Evolutionary conservation across 2,888 invertebrate species (phyloP).

Genomic region (Ennomos quercinarius): DNA sequence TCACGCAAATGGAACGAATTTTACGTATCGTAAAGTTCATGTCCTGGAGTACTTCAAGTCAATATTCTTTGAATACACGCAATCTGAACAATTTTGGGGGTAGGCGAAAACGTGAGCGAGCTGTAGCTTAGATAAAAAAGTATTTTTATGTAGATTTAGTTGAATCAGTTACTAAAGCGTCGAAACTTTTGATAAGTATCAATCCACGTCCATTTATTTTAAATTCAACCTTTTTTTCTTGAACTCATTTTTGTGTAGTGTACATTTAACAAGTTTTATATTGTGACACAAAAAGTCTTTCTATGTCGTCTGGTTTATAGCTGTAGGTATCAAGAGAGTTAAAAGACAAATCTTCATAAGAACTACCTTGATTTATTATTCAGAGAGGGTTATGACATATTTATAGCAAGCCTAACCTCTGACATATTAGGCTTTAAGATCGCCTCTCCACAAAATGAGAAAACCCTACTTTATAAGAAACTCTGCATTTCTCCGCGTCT

Average conservation of each 20-base stretch:
- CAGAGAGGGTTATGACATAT: conserved; percentile 41
- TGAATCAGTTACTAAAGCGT: neutral
- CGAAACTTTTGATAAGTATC: too few species aligned
- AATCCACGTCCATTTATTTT: too few species aligned
- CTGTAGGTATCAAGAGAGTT: conserved; percentile 7
- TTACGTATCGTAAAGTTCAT: conserved; percentile 16
- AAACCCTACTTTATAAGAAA: conserved; percentile 1
- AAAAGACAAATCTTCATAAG: conserved; percentile 18
- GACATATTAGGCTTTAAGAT: conserved; percentile 34
- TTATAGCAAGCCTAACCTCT: conserved; percentile 37
- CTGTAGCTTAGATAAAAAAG: neutral
- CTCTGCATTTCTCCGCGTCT: neutral
- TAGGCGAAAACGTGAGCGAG: neutral
- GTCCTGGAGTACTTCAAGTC: conserved; percentile 10
- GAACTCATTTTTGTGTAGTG: too few species aligned
- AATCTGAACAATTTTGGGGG: conserved; percentile 9
- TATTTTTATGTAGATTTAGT: neutral
- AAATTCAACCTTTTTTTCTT: too few species aligned
- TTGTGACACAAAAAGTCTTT: too few species aligned
- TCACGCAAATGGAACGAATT: conserved; percentile 17
- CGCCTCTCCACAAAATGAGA: conserved; percentile 2
- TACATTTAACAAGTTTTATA: too few species aligned
- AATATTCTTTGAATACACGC: conserved; percentile 18
- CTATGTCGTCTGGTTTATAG: neutral
- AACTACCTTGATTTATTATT: conserved; percentile 38